Conservation (phyloP, 2,797 vertebrate genomes). For the Podargus strigoides region DNA sequence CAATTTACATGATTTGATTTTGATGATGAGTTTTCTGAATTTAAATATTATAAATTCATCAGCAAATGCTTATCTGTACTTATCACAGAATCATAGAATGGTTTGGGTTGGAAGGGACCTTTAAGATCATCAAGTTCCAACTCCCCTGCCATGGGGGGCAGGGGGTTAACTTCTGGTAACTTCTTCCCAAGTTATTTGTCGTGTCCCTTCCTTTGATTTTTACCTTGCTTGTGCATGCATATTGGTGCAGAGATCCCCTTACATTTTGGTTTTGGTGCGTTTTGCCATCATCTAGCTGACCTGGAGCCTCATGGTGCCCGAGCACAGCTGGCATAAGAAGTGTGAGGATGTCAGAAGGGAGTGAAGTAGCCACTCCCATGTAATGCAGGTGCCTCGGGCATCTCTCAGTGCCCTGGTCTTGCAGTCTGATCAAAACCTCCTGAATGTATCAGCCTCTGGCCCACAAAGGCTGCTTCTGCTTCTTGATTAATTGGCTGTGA, state of each 20-base stretch:
- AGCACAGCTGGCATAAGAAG: not conserved
- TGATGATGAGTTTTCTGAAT: not conserved
- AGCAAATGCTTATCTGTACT: not conserved
- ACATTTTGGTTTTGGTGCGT: not conserved
- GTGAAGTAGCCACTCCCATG: not conserved
- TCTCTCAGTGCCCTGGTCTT: not conserved
- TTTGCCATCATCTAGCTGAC: not conserved
- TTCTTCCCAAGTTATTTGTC: not conserved
- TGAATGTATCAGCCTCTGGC: not conserved
- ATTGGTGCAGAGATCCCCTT: not conserved
- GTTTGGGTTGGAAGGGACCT: too few relatives aligned
- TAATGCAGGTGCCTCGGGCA: not conserved
- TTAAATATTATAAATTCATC: not conserved
- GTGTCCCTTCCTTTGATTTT: not conserved
- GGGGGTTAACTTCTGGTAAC: too few relatives aligned
- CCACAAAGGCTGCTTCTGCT: not conserved
- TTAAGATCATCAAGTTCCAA: too few relatives aligned
- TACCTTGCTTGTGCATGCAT: not conserved
- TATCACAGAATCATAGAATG: too few relatives aligned
- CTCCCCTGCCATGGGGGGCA: too few relatives aligned
- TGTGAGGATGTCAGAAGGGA: not conserved
- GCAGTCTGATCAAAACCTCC: not conserved
- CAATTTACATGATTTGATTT: not conserved
- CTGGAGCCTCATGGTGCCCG: not conserved
- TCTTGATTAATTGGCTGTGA: constrained; percentile 31